Evolutionary conservation across 2,888 invertebrate species (phyloP), one percentile per base, ranked within the genome.

Genomic region (Malacosoma neustria): DNA sequence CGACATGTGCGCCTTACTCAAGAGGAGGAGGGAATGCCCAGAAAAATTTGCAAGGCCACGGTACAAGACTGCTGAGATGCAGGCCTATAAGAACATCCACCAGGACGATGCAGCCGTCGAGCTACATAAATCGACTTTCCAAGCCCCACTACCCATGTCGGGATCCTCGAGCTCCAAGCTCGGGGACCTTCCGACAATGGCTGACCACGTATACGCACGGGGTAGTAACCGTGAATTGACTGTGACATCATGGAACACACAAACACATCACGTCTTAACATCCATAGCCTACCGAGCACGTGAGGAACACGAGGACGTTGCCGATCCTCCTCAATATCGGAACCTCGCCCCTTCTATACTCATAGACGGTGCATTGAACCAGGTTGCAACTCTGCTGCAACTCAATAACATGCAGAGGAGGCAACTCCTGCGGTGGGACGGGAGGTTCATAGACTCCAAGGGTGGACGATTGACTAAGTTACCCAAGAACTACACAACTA

Each of bases 1-100:
- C 11, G 29, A 29, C 9, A 4, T 11, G 11, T 29, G 2, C 1
- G 4, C 3, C 13, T 34, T 3, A 3, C 6, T 6, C 3, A 9
- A 7, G 7, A 29, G 13, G 29, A 34, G 7, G n/a, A 29, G 1
- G 3, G 11, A 2, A 34, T 34, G 34, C 13, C 13, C 3, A 29
- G 29, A 13, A 29, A 29, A 34, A 34, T 34, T 29, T 34, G 34
- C 12, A 13, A 34, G 29, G 34, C 34, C 1, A 34, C 34, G 4
- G 34, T 34, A 29, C 3, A 11, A 29, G 13, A 12, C 34, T 34
- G 34, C 12, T 29, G 29, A 29, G 3, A 34, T 29, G n/a, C n/a
- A 11, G 32, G 32, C 32, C 3, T 32, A 32, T 13, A 12, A 3
- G 7, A 3, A 6, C 7, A 32, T 32, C 7, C 3, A 32, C 11